Evolutionary conservation across 2,888 invertebrate species (phyloP).

Genomic region (Pteria penguin): DNA sequence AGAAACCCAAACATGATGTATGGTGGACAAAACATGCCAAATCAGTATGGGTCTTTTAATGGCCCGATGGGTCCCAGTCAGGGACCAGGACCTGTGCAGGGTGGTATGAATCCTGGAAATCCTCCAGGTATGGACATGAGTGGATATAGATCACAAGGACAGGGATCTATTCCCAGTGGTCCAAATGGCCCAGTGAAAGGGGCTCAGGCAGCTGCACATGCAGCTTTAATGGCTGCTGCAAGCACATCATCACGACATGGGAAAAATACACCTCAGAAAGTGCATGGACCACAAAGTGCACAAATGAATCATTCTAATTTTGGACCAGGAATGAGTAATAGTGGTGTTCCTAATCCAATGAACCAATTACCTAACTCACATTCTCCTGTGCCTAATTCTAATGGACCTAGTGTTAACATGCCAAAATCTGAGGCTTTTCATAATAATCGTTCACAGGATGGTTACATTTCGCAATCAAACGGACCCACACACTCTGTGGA

Average conservation of each 20-base stretch:
- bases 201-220: slow-evolving; percentile 78
- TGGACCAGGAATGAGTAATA: slow-evolving; percentile 50
- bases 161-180: slow-evolving; percentile 19
- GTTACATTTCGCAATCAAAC: slow-evolving; percentile 24
- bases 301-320: slow-evolving; percentile 59
- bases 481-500: slow-evolving; percentile 10
- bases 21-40: slow-evolving; percentile 61
- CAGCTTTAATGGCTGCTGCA: slow-evolving; percentile 76
- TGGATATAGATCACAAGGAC: slow-evolving; percentile 43
- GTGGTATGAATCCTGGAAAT: slow-evolving; percentile 48
- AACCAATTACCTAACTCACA: slow-evolving; percentile 59
- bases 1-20: slow-evolving; percentile 60
- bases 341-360: slow-evolving; percentile 51
- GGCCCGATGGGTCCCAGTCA: slow-evolving; percentile 56
- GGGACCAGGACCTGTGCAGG: slow-evolving; percentile 49
- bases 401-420: slow-evolving; percentile 40
- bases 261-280: slow-evolving; percentile 55
- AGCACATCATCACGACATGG: slow-evolving; percentile 62
- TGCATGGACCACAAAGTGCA: slow-evolving; percentile 58
- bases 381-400: slow-evolving; percentile 66
- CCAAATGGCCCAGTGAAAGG: slow-evolving; percentile 61
- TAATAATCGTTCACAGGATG: slow-evolving; percentile 1
- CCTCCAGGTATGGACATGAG: slow-evolving; percentile 30
- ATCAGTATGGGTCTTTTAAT: slow-evolving; percentile 64
- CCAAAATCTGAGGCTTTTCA: slow-evolving; percentile 28